Percentiles rank a stretch among this genome's conserved stretches.
Conservation (phyloP, 1,140 invertebrate species). For the Hylyphantes graminicola region DNA sequence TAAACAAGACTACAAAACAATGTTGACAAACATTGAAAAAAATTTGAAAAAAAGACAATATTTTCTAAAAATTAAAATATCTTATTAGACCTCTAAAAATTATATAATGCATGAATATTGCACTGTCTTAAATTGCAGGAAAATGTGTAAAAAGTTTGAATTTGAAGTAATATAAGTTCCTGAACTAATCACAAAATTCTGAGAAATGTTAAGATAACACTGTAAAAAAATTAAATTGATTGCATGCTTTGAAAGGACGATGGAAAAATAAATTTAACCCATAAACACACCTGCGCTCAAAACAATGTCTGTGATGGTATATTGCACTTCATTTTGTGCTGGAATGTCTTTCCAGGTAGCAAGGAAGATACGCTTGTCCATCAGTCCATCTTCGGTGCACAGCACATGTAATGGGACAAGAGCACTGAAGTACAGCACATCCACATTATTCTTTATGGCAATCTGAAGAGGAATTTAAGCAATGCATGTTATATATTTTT, state of each 20-base stretch:
- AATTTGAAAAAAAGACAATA: too few relatives aligned
- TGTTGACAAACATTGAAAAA: too few relatives aligned
- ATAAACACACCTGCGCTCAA: constrained; percentile 72
- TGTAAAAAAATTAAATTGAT: too few relatives aligned
- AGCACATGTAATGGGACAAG: constrained; percentile 92
- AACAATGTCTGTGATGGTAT: constrained; percentile 76
- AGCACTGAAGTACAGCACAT: constrained; percentile 98
- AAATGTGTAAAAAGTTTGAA: too few relatives aligned
- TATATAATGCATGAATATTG: too few relatives aligned
- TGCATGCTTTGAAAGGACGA: constrained; percentile 74
- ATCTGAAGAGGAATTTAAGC: constrained; percentile 73
- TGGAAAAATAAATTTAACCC: neutral
- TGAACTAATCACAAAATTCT: too few relatives aligned
- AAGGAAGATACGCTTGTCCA: constrained; percentile 97
- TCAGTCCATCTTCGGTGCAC: constrained; percentile 95
- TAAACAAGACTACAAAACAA: too few relatives aligned
- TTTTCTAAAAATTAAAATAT: too few relatives aligned
- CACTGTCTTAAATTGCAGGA: too few relatives aligned
- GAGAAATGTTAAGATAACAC: too few relatives aligned
- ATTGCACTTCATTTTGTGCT: constrained; percentile 96
- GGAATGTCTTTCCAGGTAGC: constrained; percentile 99
- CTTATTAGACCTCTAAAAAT: too few relatives aligned
- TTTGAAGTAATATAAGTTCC: too few relatives aligned
- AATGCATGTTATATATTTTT: neutral
- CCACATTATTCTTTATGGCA: constrained; percentile 98